Evolutionary conservation across 2,113 vertebrate species (phyloP), one percentile per base, ranked within the genome.

Genomic region (Galeopterus variegatus): DNA sequence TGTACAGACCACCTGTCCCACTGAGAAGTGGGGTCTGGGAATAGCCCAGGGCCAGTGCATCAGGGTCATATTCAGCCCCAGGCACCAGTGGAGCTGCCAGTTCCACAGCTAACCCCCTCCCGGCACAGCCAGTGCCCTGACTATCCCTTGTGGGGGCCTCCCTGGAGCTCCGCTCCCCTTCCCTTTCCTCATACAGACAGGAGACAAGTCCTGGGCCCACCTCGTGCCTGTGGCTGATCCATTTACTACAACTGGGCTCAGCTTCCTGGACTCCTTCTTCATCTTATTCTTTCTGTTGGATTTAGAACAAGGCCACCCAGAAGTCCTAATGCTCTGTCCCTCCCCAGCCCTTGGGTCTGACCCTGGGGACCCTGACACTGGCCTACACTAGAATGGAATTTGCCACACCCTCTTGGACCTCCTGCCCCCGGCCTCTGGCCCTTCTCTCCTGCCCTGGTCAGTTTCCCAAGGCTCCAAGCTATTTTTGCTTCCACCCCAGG

Each of bases 251-350:
- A 36, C 75, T 80, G 69, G 86, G 21, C 17, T 97, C 86, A 31
- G 92, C 69, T 89, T 93, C 89, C 92, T 83, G 70, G 80, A 87
- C 69, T 85, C 86, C 50, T 56, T 88, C 93, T 90, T 84, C 77
- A 41, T 64, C 33, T 69, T 84, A 60, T 28, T 91, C 92, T 94
- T 85, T 77, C 92, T 58, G 81, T 56, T 82, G 62, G 75, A 93
- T 92, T 98, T 95, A 95, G 92, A 91, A 87, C 56, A 75, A 92
- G 95, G 91, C 97, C 96, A 97, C 97, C 97, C 97, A 96, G 93
- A 96, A 97, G 93, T 80, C 89, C 60, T 96, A 52, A 82, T n/a
- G 28, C 60, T 94, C 92, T 95, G 79, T 77, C 33, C 95, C 73
- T 87, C 96, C 95, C 92, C 64, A 84, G 12, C 48, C 85, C 69